These are phyloP conservation scores for Nothocercus julius DNA, from an alignment of 2,113 vertebrate genomes.

Conservation along the genomic window DNA sequence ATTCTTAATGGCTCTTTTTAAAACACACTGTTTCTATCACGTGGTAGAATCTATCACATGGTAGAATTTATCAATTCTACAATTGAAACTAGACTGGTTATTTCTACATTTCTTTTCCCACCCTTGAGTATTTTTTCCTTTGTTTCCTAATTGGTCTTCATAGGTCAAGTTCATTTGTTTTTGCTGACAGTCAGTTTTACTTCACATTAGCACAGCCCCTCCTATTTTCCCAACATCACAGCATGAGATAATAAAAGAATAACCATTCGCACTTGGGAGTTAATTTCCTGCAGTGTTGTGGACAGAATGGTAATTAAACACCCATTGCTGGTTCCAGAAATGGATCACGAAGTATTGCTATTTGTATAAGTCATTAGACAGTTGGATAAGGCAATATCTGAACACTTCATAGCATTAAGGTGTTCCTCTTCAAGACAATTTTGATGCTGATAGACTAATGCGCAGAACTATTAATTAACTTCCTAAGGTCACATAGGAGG, in stretches of 20 bases:
- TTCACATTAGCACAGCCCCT: not conserved
- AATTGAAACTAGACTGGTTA: not conserved
- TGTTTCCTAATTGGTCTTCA: not conserved
- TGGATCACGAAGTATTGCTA: not conserved
- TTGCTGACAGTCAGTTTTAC: not conserved
- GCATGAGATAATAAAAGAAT: not conserved
- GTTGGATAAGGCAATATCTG: not conserved
- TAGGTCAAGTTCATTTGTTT: not conserved
- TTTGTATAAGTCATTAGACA: not conserved
- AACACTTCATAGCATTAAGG: not conserved
- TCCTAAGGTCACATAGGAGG: not conserved
- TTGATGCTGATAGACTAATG: not conserved
- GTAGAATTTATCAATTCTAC: too few species aligned
- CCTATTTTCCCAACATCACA: not conserved
- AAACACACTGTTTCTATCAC: not conserved
- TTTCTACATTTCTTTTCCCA: not conserved
- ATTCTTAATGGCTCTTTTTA: not conserved
- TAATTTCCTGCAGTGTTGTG: conserved; percentile 2
- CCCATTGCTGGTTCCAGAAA: not conserved
- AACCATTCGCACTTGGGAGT: not conserved
- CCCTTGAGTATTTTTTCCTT: not conserved
- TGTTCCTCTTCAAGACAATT: not conserved
- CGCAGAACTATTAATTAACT: not conserved
- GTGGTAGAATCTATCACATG: not conserved
- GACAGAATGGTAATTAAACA: not conserved